Evolutionary conservation across 2,113 vertebrate genomes (phyloP).

Genomic region (Pollimyrus isidori): DNA sequence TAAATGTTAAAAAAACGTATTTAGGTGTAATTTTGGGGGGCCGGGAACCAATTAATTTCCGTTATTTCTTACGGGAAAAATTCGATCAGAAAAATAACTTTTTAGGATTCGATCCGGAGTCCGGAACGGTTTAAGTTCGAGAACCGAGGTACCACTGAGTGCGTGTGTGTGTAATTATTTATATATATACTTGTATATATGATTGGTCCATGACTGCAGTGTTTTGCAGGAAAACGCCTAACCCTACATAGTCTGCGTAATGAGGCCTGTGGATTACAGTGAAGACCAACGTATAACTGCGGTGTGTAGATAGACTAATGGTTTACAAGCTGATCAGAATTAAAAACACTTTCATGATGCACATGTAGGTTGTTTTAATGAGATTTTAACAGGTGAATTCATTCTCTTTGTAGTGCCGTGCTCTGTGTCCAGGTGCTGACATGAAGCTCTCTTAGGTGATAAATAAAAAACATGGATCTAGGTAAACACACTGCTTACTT

Average conservation of each 20-base stretch:
- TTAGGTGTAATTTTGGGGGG: no score
- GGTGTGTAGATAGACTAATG: neutral
- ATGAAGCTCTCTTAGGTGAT: conserved; percentile 6
- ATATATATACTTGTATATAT: neutral
- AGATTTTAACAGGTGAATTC: neutral
- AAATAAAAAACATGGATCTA: conserved; percentile 14
- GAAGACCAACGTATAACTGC: neutral
- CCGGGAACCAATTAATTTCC: no score
- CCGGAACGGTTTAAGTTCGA: no score
- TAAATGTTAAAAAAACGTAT: no score
- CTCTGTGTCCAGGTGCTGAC: conserved; percentile 1
- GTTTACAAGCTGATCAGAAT: neutral
- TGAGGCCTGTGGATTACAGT: neutral
- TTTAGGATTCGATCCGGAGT: no score
- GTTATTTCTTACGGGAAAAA: no score
- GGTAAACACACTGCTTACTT: conserved; percentile 28
- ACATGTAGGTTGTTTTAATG: conserved; percentile 1
- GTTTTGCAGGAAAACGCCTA: neutral
- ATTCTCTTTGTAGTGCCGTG: neutral
- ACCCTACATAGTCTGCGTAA: neutral
- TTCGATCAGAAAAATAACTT: no score
- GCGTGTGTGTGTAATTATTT: no score
- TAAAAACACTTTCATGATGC: neutral
- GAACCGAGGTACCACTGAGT: no score
- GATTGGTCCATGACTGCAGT: neutral